Percentiles rank a stretch among this genome's conserved stretches.
These are phyloP conservation scores for Laspeyria flexula DNA, from an alignment of 2,888 invertebrate species.

Conservation along the genomic window DNA sequence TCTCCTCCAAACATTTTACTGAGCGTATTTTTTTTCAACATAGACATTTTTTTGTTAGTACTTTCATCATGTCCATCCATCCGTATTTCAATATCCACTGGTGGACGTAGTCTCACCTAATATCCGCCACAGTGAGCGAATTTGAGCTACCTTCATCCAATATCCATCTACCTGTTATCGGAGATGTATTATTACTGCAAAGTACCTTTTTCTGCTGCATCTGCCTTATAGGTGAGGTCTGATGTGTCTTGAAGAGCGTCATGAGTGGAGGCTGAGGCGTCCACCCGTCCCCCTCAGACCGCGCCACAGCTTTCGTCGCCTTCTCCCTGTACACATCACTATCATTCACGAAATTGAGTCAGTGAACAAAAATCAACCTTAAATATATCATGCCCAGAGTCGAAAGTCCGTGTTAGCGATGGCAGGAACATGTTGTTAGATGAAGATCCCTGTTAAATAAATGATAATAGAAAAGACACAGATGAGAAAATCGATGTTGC, in stretches of 20 bases:
- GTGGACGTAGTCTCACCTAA: too few relatives aligned
- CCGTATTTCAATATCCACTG: too few relatives aligned
- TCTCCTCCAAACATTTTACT: too few relatives aligned
- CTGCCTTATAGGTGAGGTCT: conserved; percentile 88
- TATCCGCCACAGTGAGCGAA: too few relatives aligned
- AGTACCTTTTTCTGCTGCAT: conserved; percentile 90
- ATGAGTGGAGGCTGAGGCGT: conserved; percentile 91
- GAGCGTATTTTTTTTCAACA: too few relatives aligned
- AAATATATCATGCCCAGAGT: conserved; percentile 46
- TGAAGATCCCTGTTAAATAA: conserved; percentile 36
- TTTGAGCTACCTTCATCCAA: too few relatives aligned
- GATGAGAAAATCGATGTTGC: background rate
- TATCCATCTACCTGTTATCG: too few relatives aligned
- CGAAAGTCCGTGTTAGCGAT: conserved; percentile 36
- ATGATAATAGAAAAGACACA: conserved; percentile 4
- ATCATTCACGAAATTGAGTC: conserved; percentile 57
- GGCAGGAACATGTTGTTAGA: conserved; percentile 47
- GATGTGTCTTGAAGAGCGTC: conserved; percentile 90
- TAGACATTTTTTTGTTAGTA: too few relatives aligned
- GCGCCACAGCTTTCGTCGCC: conserved; percentile 62
- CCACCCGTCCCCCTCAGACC: conserved; percentile 83
- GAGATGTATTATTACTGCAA: too few relatives aligned
- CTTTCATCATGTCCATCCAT: too few relatives aligned
- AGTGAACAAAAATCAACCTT: conserved; percentile 45
- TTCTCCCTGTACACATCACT: conserved; percentile 83